Conservation (phyloP, 2,113 vertebrate species). For the Sorex araneus region DNA sequence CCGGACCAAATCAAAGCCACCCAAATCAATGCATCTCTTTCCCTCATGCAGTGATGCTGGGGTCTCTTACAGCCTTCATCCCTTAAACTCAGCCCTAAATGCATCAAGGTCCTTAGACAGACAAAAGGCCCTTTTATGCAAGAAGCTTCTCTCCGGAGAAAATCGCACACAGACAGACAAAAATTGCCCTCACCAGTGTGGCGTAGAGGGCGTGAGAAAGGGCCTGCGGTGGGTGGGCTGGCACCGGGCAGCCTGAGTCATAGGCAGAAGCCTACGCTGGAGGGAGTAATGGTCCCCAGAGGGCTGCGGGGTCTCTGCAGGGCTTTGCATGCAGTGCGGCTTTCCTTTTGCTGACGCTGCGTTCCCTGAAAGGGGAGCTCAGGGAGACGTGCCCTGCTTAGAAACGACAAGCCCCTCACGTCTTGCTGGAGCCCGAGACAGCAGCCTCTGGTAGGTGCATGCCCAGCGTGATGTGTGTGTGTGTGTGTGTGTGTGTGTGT, state of each 20-base stretch:
- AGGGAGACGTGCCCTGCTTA: conserved; percentile 78
- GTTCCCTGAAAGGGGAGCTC: conserved; percentile 66
- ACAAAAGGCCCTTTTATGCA: not conserved
- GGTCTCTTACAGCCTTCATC: not conserved
- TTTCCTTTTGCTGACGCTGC: conserved; percentile 77
- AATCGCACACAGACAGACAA: not conserved
- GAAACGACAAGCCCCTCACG: conserved; percentile 69
- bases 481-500: not conserved
- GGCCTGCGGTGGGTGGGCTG: not conserved
- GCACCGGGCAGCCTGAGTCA: not conserved
- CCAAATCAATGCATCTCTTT: not conserved
- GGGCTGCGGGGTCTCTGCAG: not conserved
- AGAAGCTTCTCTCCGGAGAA: conserved; percentile 8
- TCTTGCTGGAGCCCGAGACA: not conserved
- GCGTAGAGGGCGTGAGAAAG: not conserved
- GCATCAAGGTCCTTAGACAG: not conserved
- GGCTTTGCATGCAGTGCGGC: conserved; percentile 46
- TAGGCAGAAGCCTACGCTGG: not conserved
- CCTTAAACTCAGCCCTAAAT: not conserved
- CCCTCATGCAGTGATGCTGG: not conserved
- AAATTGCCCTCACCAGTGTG: not conserved
- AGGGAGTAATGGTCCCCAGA: not conserved
- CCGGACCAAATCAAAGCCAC: not conserved
- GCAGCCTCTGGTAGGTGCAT: not conserved
- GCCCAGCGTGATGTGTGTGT: too few species aligned